Evolutionary conservation across 2,113 vertebrate species (phyloP).

Genomic region (Neolamprologus variostigma): DNA sequence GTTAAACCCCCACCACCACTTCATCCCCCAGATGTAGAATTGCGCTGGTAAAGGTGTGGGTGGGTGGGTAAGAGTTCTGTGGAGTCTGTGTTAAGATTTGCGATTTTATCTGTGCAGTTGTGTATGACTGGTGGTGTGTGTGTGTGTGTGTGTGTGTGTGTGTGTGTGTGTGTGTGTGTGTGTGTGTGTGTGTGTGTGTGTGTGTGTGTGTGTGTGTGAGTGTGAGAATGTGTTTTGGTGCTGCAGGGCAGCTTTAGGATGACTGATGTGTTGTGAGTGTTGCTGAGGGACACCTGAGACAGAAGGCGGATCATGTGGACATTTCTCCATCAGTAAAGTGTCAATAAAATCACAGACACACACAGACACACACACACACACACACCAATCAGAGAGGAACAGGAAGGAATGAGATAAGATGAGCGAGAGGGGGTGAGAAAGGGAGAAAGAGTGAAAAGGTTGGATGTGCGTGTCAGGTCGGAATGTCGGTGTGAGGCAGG

Average conservation of each 20-base stretch:
- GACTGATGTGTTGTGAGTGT: conserved; percentile 67
- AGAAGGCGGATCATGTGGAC: conserved; percentile 54
- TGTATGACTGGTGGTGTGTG: conserved; percentile 52
- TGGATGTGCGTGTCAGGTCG: conserved; percentile 38
- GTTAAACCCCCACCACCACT: not conserved
- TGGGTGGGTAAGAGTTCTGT: not conserved
- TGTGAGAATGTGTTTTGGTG: conserved; percentile 64
- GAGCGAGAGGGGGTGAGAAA: not conserved
- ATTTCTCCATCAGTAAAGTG: conserved; percentile 49
- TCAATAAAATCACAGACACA: not conserved
- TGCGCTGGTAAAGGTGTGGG: not conserved
- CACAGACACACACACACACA: not conserved
- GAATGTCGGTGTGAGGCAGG: conserved; percentile 57
- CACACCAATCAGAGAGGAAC: not conserved
- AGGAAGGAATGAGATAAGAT: conserved; percentile 17
- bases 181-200: conserved; percentile 53
- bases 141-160: conserved; percentile 35
- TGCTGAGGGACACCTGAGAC: conserved; percentile 62
- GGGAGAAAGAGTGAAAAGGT: not conserved
- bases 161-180: conserved; percentile 49
- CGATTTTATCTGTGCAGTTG: conserved; percentile 50
- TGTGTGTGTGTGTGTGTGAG: conserved; percentile 53
- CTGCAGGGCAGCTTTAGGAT: conserved; percentile 70
- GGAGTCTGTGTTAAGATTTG: conserved; percentile 37
- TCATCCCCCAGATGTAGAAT: not conserved